Evolutionary conservation across 2,888 invertebrate species (phyloP).

Genomic region (Bombylius discolor): DNA sequence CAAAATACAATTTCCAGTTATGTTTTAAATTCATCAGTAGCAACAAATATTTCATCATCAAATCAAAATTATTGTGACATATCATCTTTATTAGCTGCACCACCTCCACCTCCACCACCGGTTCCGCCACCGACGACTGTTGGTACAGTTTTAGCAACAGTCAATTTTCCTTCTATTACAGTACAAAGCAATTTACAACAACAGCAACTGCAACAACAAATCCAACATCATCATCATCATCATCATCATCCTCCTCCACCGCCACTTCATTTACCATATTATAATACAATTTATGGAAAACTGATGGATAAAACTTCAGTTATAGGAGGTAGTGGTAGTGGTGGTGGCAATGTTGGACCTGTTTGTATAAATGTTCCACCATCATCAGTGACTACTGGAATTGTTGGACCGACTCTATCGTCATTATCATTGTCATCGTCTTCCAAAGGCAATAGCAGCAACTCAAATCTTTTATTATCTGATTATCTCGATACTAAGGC

Average conservation of each 20-base stretch:
- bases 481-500: conserved; percentile 31
- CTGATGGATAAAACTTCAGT: conserved; percentile 37
- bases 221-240: background rate
- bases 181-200: background rate
- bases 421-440: conserved; percentile 4
- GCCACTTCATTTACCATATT: conserved; percentile 25
- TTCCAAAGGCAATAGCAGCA: background rate
- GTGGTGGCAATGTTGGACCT: conserved; percentile 26
- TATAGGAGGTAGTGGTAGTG: background rate
- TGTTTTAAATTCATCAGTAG: background rate
- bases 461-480: conserved; percentile 21
- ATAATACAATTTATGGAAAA: conserved; percentile 37
- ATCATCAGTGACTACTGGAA: background rate
- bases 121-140: conserved; percentile 19
- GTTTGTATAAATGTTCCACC: conserved; percentile 20
- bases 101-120: conserved; percentile 19
- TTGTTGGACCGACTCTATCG: background rate
- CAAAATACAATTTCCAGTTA: background rate
- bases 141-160: conserved; percentile 15
- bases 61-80: conserved; percentile 1
- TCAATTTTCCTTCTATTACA: no score
- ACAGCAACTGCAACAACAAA: conserved; percentile 2
- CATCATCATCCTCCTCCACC: conserved; percentile 9
- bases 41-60: background rate
- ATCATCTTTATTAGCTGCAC: conserved; percentile 17